phyloP scores from a whole-genome alignment of 2,113 vertebrate species.

The Pontoporia blainvillei region DNA sequence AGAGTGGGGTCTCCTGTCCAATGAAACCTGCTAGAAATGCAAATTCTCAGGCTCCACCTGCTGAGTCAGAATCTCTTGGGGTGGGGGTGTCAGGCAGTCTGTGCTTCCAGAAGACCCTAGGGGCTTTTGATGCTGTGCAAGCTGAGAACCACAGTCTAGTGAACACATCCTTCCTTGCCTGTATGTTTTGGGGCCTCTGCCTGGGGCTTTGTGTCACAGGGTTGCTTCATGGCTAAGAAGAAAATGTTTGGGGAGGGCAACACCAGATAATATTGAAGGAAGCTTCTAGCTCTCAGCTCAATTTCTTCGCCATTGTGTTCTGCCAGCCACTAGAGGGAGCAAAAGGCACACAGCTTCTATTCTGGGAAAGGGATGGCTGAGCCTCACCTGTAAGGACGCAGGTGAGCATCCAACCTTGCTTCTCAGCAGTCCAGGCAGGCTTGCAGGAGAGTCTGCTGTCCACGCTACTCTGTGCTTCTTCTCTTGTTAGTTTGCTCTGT shows the following conservation, averaged over 20 bases:
- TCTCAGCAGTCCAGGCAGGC: no score
- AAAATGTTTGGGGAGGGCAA: neutral
- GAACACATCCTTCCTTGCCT: neutral
- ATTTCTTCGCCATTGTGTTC: neutral
- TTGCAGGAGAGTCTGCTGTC: neutral
- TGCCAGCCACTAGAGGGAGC: conserved; percentile 23
- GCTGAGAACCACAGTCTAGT: neutral
- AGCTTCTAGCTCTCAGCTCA: neutral
- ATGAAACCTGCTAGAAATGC: neutral
- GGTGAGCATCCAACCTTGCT: accelerated
- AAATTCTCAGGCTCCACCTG: no score
- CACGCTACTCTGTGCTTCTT: no score
- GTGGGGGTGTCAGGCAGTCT: neutral
- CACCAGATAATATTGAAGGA: neutral
- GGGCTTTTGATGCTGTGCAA: neutral
- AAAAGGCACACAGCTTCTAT: neutral
- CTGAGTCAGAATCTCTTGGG: neutral
- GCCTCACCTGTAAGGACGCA: neutral
- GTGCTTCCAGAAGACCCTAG: neutral
- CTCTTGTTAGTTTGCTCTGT: neutral
- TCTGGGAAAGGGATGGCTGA: accelerated
- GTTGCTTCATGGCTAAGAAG: neutral
- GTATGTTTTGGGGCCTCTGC: neutral
- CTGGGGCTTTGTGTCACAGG: neutral
- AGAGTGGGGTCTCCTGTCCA: neutral